A percentile compares a stretch with the other conserved stretches of the same genome.
phyloP scores from a whole-genome alignment of 2,797 vertebrate species.

The Pampus argenteus region DNA sequence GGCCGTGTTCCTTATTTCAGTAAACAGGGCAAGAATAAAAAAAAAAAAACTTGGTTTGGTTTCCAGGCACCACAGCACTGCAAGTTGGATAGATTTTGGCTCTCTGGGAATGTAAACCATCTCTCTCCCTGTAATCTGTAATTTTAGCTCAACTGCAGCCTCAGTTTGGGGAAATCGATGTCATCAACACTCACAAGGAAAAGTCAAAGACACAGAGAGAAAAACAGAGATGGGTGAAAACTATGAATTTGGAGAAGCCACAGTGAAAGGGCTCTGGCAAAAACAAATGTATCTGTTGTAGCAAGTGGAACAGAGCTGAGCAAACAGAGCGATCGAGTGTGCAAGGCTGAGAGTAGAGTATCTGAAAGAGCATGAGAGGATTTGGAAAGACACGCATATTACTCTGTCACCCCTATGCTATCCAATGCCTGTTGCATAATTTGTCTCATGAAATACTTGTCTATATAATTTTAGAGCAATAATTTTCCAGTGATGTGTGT shows the following conservation, averaged over 20 bases:
- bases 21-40: slow-evolving; percentile 22
- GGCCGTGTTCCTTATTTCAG: slow-evolving; percentile 31
- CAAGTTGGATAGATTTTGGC: slow-evolving; percentile 45
- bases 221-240: background rate
- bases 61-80: slow-evolving; percentile 49
- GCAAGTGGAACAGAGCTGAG: slow-evolving; percentile 41
- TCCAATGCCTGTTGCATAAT: slow-evolving; percentile 26
- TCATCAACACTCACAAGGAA: slow-evolving; percentile 27
- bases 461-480: background rate
- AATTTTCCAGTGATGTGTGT: background rate
- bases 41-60: slow-evolving; percentile 29
- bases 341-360: background rate
- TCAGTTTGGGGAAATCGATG: slow-evolving; percentile 34
- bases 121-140: slow-evolving; percentile 62
- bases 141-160: slow-evolving; percentile 46
- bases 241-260: background rate
- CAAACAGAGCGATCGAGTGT: slow-evolving; percentile 16
- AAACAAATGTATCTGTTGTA: slow-evolving; percentile 8
- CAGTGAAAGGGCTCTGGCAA: background rate
- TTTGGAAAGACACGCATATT: slow-evolving; percentile 42
- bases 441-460: slow-evolving; percentile 25
- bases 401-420: slow-evolving; percentile 16
- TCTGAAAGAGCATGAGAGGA: slow-evolving; percentile 14
- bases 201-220: background rate
- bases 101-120: slow-evolving; percentile 66